These are phyloP conservation scores for Cantharis flavilabris DNA, from an alignment of 2,888 invertebrate species.

Conservation along the genomic window DNA sequence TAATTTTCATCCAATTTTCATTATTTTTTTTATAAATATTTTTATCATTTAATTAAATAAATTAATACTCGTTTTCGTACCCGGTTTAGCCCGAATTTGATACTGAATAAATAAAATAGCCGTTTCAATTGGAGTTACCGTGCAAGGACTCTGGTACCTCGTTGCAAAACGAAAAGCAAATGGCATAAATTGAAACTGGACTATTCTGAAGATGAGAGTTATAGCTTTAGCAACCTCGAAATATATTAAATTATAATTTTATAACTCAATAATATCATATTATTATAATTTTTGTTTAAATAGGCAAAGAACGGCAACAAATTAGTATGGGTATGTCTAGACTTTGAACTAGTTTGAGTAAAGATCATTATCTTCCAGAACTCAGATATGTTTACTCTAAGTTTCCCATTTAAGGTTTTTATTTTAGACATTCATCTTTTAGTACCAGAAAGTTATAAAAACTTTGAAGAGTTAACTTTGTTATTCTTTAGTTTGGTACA, in stretches of 20 bases:
- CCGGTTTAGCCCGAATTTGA: too few relatives aligned
- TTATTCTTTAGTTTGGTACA: not conserved
- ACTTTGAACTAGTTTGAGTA: not conserved
- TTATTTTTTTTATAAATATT: too few relatives aligned
- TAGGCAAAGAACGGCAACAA: not conserved
- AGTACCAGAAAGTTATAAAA: not conserved
- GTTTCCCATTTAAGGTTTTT: not conserved
- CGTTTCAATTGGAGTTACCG: not conserved
- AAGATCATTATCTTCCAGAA: not conserved
- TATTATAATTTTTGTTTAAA: not conserved
- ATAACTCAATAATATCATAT: not conserved
- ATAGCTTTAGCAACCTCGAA: not conserved
- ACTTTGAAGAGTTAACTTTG: not conserved
- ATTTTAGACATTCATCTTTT: not conserved
- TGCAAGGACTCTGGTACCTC: too few relatives aligned
- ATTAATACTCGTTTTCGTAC: too few relatives aligned
- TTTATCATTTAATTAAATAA: too few relatives aligned
- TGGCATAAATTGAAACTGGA: not conserved
- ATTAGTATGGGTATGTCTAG: not conserved
- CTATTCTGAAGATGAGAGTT: not conserved
- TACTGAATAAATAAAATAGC: too few relatives aligned
- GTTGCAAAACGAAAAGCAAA: not conserved
- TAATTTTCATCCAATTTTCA: too few relatives aligned
- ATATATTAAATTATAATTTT: not conserved
- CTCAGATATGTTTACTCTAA: not conserved